Base-by-base conservation (phyloP, 2,113 vertebrate species). In the Capreolus pygargus region DNA sequence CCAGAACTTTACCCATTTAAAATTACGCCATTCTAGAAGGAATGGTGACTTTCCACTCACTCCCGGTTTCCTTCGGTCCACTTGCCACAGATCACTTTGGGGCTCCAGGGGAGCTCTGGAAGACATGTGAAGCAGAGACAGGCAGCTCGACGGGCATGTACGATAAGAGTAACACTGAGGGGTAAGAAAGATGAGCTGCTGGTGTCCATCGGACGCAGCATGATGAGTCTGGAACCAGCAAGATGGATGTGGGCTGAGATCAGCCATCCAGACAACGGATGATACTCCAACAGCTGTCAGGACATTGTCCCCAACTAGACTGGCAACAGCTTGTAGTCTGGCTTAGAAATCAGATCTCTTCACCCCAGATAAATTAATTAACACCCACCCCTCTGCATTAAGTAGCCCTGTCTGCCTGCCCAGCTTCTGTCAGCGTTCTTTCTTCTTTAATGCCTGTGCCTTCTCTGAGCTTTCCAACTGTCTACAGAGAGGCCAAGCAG, bases 291-390 rank as follows among this genome's bases (percentile, higher is more conserved):
- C 87, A 95, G 89, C 89, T 96, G 95, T 79, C 87, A 85, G 47
- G 79, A 95, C 94, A 84, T 90, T 91, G 92, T 95, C 55, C 81
- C 55, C 21, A 50, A 6, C 92, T 79, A 85, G 78, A 79, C 78
- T 64, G 87, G 70, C 92, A 96, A 97, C 97, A 98, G 98, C 97
- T 98, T 96, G 97, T 79, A 90, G 97, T 97, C 97, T 97, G 81
- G 81, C 89, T 91, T 82, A 95, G 98, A 97, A 96, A 98, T 96
- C 94, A 96, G 97, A 98, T 97, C 96, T 95, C 92, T 55, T 96
- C 89, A 86, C 45, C 78, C 76, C 67, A 97, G 93, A 96, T 98
- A 92, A 98, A 98, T 97, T 97, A 97, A 97, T 97, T 91, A 98
- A 94, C 67, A 97, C 10, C 85, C 67, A 88, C 85, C 55, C 50